Conservation (phyloP, 2,113 vertebrate species). For the Cephalophus harveyi region DNA sequence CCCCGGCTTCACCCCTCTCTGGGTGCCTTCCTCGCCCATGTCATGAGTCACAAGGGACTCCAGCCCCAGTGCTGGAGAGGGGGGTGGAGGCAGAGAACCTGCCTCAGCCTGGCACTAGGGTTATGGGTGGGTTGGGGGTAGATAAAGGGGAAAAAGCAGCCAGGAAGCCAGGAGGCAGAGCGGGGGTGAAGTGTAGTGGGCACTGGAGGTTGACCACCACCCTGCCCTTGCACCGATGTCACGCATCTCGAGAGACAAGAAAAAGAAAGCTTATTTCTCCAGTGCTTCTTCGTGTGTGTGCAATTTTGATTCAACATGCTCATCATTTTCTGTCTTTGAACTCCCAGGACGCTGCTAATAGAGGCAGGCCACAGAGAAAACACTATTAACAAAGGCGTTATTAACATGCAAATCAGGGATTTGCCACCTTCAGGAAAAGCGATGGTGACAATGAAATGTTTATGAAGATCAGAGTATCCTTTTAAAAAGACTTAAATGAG, state of each 20-base stretch:
- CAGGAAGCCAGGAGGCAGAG: background rate
- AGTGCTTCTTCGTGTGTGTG: background rate
- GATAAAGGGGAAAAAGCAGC: background rate
- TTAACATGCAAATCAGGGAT: background rate
- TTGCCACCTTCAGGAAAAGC: background rate
- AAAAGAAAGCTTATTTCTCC: background rate
- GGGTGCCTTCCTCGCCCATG: too few species aligned
- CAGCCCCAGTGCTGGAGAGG: background rate
- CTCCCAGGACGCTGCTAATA: background rate
- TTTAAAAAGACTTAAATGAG: background rate
- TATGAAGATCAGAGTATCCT: background rate
- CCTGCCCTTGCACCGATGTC: background rate
- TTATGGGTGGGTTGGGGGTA: fast-evolving
- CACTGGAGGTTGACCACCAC: too few species aligned
- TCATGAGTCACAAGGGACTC: background rate
- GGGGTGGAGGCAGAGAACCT: background rate
- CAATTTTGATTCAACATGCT: background rate
- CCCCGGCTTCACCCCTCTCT: fast-evolving
- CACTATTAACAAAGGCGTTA: background rate
- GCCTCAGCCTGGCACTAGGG: background rate
- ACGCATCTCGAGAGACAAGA: too few species aligned
- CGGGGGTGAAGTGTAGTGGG: too few species aligned
- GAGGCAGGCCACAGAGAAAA: background rate
- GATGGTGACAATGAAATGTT: background rate
- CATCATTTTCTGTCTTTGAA: background rate